Base-by-base conservation (phyloP, 2,888 invertebrate genomes). In the Alentia gelatinosa region DNA sequence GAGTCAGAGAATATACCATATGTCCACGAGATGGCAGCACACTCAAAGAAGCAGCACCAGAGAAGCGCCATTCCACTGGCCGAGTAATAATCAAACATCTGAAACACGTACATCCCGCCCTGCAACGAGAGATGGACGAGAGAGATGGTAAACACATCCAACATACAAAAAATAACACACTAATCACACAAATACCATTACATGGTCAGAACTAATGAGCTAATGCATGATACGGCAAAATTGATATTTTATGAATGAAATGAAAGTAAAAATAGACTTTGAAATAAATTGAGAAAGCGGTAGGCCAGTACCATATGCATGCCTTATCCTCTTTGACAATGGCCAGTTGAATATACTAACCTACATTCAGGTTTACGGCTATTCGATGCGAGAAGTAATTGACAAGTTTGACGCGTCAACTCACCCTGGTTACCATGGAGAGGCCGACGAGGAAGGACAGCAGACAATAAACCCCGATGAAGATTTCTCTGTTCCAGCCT, bases 21-120 rank as follows among this genome's bases (percentile, higher is more conserved):
- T 30, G 83, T 39, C 92, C 92, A 92, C 26, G 83, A 63, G 9
- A 92, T 63, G 40, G 90, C 89, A 5, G 89, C 56, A 19, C 83
- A 89, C 89, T 92, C 91, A 83, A 92, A 92, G 89, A 91, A 91
- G 79, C 91, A 91, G 63, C 90, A 39, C 90, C 90, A 90, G 26
- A 93, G 68, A 3, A 97, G 95, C 68, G 97, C 96, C 95, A 97
- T 97, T 89, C 97, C 97, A 93, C 97, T 97, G 0, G 97, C 97
- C 0, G 97, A 96, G 93, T 97, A 97, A 92, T 97, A 97, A 94
- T 97, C 97, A 93, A 97, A 96, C 42, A 97, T 93, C 96, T 97
- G 97, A 94, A 97, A 97, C n/a, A 97, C 96, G 94, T 97, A 97
- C 96, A 97, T 97, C 91, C 97, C 97, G 68, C 97, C 97, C 97